Evolutionary conservation across 2,888 invertebrate species (phyloP), one percentile per base, ranked within the genome.

Genomic region (Cyclophora punctaria): DNA sequence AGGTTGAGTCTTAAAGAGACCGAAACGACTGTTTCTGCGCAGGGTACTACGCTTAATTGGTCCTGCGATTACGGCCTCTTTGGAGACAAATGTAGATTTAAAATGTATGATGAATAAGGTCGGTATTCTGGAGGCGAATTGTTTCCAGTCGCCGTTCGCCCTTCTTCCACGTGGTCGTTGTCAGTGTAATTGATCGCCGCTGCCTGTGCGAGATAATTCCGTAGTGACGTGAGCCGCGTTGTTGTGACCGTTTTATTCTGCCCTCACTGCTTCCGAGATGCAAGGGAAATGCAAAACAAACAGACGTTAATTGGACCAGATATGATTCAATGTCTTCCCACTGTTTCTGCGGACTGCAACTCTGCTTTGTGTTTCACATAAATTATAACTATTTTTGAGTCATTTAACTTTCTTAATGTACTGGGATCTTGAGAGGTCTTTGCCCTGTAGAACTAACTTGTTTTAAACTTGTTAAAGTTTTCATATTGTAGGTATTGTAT

Each of bases 201-300:
- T 71, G 76, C 78, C 78, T 76, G 74, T 68, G 78, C 77, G 78
- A 83, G 83, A 84, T 85, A 84, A 83, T 83, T 81, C 82, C 73
- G 70, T 59, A 63, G 75, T 84, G 83, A 84, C 85, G 84, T 83
- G 85, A 84, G 83, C 82, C 78, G 85, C 82, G 84, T 85, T 81
- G 79, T 79, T 78, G 73, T 73, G 69, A 73, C 71, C 69, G 73
- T 80, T 81, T 80, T 79, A 80, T 79, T 78, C 71, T 74, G 65
- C 66, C 69, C 68, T 73, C 66, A 66, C 63, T 67, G 66, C 62
- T 67, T 64, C 64, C 65, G 66, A 71, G 72, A 71, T 75, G 76
- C 75, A 75, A 64, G 69, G 75, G 73, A 78, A 78, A 82, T 80
- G 77, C 75, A 78, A 80, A 83, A 77, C 75, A 79, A 80, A 80